Evolutionary conservation across 2,888 invertebrate species (phyloP).

Genomic region (Sminthurides aquaticus): DNA sequence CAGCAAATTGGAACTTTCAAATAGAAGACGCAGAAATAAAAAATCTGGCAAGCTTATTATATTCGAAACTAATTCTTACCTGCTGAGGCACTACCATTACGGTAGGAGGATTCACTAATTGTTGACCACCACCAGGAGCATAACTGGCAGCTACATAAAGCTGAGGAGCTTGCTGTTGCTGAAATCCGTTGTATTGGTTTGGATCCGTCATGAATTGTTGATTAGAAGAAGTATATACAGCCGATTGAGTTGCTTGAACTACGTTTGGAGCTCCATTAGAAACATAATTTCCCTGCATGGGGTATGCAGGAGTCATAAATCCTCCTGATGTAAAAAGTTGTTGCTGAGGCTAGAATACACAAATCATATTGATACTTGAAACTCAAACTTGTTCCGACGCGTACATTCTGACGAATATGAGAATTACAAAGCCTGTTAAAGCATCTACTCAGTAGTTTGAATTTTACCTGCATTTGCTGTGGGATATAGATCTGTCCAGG

Average conservation of each 20-base stretch:
- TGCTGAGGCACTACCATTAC: slow-evolving; percentile 38
- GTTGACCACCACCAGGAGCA: slow-evolving; percentile 27
- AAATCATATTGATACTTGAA: not conserved
- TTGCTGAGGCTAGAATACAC: slow-evolving; percentile 34
- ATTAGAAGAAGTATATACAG: slow-evolving; percentile 12
- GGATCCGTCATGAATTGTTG: slow-evolving; percentile 23
- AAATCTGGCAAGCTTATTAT: too few species aligned
- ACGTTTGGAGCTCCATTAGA: slow-evolving; percentile 13
- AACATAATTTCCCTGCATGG: slow-evolving; percentile 31
- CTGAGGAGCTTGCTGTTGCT: slow-evolving; percentile 26
- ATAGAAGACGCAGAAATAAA: too few species aligned
- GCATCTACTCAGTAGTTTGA: not conserved
- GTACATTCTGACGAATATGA: too few species aligned
- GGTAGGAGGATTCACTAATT: slow-evolving; percentile 31
- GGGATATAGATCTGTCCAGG: slow-evolving; percentile 38
- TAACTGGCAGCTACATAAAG: slow-evolving; percentile 25
- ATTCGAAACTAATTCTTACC: too few species aligned
- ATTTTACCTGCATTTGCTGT: slow-evolving; percentile 21
- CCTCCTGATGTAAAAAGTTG: slow-evolving; percentile 29
- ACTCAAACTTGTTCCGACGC: too few species aligned
- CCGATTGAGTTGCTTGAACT: slow-evolving; percentile 5
- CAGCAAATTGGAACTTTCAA: too few species aligned
- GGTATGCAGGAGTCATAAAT: slow-evolving; percentile 35
- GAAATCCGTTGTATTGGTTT: slow-evolving; percentile 26
- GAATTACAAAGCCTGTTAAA: too few species aligned